phyloP scores from a whole-genome alignment of 2,113 vertebrate species.

The Laticauda colubrina region DNA sequence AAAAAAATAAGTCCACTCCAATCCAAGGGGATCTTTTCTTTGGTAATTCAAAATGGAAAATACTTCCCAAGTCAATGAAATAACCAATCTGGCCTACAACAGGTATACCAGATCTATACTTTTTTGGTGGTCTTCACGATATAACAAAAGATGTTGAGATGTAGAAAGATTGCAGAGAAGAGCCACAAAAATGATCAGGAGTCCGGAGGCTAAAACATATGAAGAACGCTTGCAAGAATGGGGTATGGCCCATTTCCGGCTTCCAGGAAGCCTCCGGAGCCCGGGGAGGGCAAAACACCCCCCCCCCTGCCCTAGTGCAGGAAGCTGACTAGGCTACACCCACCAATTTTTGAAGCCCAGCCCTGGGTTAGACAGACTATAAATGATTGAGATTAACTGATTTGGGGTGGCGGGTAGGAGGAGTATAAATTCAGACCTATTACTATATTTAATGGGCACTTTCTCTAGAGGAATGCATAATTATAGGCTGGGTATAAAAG shows the following conservation, averaged over 20 bases:
- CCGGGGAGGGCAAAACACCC: too few relatives aligned
- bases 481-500: rapidly evolving
- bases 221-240: too few relatives aligned
- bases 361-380: not conserved
- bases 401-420: not conserved
- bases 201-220: too few relatives aligned
- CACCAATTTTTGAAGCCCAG: too few relatives aligned
- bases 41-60: not conserved
- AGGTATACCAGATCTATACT: not conserved
- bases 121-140: not conserved
- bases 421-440: not conserved
- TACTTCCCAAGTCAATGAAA: not conserved
- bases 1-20: not conserved
- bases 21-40: not conserved
- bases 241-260: too few relatives aligned
- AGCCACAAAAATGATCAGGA: too few relatives aligned
- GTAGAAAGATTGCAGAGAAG: not conserved
- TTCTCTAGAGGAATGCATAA: not conserved
- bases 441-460: not conserved
- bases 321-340: too few relatives aligned
- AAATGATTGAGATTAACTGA: not conserved
- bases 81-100: not conserved
- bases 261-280: too few relatives aligned
- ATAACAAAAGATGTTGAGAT: not conserved
- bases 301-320: too few relatives aligned